Percentiles rank a stretch among this genome's conserved stretches.
phyloP scores from a whole-genome alignment of 2,797 vertebrate species.

The Arctocebus calabarensis region DNA sequence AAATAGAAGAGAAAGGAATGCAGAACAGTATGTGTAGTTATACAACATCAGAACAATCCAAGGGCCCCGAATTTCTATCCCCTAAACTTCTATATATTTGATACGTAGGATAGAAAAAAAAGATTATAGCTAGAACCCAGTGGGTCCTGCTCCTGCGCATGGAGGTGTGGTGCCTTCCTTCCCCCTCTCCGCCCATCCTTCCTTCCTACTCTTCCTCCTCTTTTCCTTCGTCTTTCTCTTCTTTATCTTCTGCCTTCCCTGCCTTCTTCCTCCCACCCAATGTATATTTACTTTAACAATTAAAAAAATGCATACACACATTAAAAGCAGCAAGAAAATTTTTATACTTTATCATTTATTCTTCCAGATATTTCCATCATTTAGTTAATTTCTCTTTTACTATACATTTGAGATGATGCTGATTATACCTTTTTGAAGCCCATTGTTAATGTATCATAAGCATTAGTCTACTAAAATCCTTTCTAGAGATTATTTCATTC shows the following conservation, averaged over 20 bases:
- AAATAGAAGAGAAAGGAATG: not conserved
- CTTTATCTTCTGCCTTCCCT: not conserved
- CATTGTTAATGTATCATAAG: not conserved
- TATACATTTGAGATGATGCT: not conserved
- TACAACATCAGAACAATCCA: not conserved
- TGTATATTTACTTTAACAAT: not conserved
- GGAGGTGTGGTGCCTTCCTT: rapidly evolving
- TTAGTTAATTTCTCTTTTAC: not conserved
- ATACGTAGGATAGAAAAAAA: not conserved
- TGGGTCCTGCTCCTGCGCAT: not conserved
- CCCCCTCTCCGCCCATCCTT: rapidly evolving
- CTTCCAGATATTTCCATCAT: not conserved
- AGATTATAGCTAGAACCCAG: rapidly evolving
- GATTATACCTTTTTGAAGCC: constrained; percentile 1
- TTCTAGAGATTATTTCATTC: not conserved
- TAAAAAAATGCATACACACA: not conserved
- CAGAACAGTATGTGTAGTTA: not conserved
- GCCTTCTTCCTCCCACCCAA: rapidly evolving
- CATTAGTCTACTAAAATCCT: not conserved
- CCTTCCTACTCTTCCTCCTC: rapidly evolving
- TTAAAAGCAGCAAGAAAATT: not conserved
- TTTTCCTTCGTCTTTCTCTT: not conserved
- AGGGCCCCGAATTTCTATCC: not conserved
- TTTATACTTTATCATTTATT: not conserved
- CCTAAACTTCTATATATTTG: not conserved